Evolutionary conservation across 2,797 vertebrate genomes (phyloP), one percentile per base, ranked within the genome.

Genomic region (Micromesistius poutassou): DNA sequence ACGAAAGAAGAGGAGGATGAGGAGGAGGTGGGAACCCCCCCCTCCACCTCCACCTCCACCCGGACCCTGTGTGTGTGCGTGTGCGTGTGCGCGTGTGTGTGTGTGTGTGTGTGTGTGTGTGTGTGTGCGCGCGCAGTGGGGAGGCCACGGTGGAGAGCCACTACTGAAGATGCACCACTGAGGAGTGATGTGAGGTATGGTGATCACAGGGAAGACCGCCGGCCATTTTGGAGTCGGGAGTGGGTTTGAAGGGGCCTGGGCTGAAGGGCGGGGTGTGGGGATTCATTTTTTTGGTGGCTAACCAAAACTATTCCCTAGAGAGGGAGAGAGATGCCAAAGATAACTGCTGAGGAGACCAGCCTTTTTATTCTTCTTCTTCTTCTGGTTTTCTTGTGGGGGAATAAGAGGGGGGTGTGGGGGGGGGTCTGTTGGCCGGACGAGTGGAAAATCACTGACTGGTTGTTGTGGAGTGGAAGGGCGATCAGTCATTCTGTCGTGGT

Each of bases 391-490:
- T 28, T 68, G 6, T 68, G n/a, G 62, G 62, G 62, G 62, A 68
- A 68, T 28, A 68, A 13, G 25, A 68, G 62, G 62, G 62, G 55
- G 74, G 55, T 71, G 78, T 22, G 75, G 74, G 46, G 72, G 84
- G 89, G 87, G 87, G 84, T 91, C 88, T 91, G 83, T 88, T 91
- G 90, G 85, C 86, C 78, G 35, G 30, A 77, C 5, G 79, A 91
- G 83, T 91, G 87, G 93, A 93, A 93, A 94, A 93, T 92, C 93
- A 93, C 89, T 94, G 92, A 93, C 89, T 91, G 83, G 86, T 92
- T 90, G 88, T 88, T 93, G 87, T 89, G 84, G 88, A 91, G 85
- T 78, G 86, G 89, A 87, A 88, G 68, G 84, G 62, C 88, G 75
- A 90, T 93, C 90, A 86, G 88, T 91, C 86, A 91, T 91, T 76